Evolutionary conservation across 2,797 vertebrate species (phyloP).

Genomic region (Sorex maritimensis): DNA sequence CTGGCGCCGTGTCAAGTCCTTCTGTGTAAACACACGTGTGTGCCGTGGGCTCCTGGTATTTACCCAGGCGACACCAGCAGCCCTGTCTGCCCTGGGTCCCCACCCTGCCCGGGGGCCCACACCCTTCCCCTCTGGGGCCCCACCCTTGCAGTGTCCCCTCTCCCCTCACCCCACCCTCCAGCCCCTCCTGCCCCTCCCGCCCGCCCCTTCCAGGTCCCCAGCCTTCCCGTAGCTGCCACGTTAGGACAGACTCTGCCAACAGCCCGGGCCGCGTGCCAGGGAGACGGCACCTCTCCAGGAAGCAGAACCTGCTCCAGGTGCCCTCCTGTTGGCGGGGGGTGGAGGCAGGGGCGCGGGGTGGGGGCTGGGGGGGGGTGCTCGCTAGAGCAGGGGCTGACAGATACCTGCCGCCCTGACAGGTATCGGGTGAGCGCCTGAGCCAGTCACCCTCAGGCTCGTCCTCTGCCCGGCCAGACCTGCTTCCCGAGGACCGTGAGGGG

Average conservation of each 20-base stretch:
- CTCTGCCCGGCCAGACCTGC: not conserved
- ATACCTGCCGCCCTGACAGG: not conserved
- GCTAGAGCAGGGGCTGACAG: not conserved
- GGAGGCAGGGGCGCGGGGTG: not conserved
- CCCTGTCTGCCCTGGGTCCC: slow-evolving; percentile 59
- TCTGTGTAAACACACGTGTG: slow-evolving; percentile 83
- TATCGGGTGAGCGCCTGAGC: not conserved
- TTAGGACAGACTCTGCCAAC: slow-evolving; percentile 81
- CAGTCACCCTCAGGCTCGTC: fast-evolving
- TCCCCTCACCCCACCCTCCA: not conserved
- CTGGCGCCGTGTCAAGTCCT: slow-evolving; percentile 80
- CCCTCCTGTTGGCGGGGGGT: slow-evolving; percentile 22
- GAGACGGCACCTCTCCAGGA: slow-evolving; percentile 47
- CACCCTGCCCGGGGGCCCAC: slow-evolving; percentile 35
- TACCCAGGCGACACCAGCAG: slow-evolving; percentile 73
- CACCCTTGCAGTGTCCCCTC: not conserved
- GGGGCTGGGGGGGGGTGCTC: not conserved
- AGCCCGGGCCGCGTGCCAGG: slow-evolving; percentile 74
- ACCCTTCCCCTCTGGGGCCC: slow-evolving; percentile 37
- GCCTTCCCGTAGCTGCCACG: slow-evolving; percentile 75
- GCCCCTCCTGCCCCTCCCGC: not conserved
- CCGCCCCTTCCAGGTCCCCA: slow-evolving; percentile 66
- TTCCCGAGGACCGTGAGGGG: not conserved
- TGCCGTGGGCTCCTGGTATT: slow-evolving; percentile 72
- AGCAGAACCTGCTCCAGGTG: not conserved